Evolutionary conservation across 2,113 vertebrate species (phyloP).

Genomic region (Fregetta grallaria): DNA sequence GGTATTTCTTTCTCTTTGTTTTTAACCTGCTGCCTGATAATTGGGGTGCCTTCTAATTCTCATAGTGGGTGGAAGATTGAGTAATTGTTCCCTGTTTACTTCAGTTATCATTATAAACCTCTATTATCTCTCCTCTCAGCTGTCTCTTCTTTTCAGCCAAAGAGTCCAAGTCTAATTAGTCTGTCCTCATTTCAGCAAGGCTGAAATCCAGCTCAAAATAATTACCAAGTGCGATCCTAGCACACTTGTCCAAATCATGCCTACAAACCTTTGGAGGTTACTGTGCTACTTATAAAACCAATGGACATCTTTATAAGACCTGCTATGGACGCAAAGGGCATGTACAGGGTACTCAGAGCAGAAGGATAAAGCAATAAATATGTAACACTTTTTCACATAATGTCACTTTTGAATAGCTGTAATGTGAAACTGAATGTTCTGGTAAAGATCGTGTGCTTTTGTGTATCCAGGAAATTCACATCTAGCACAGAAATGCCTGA

Average conservation of each 20-base stretch:
- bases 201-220: slow-evolving; percentile 42
- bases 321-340: not conserved
- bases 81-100: slow-evolving; percentile 40
- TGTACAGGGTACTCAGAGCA: not conserved
- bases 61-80: slow-evolving; percentile 1
- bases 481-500: not conserved
- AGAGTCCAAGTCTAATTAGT: slow-evolving; percentile 38
- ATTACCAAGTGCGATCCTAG: not conserved
- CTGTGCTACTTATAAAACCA: not conserved
- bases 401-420: not conserved
- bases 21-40: slow-evolving; percentile 10
- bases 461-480: not conserved
- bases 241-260: not conserved
- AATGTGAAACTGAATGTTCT: not conserved
- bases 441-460: not conserved
- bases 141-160: slow-evolving; percentile 17
- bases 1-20: slow-evolving; percentile 9
- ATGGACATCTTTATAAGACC: not conserved
- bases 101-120: slow-evolving; percentile 9
- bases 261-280: not conserved
- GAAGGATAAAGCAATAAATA: not conserved
- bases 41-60: slow-evolving; percentile 25
- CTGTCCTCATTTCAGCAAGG: slow-evolving; percentile 15
- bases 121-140: slow-evolving; percentile 24
- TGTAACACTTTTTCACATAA: not conserved